Evolutionary conservation across 1,140 invertebrate genomes (phyloP).

Genomic region (Lepidotrigona ventralis): DNA sequence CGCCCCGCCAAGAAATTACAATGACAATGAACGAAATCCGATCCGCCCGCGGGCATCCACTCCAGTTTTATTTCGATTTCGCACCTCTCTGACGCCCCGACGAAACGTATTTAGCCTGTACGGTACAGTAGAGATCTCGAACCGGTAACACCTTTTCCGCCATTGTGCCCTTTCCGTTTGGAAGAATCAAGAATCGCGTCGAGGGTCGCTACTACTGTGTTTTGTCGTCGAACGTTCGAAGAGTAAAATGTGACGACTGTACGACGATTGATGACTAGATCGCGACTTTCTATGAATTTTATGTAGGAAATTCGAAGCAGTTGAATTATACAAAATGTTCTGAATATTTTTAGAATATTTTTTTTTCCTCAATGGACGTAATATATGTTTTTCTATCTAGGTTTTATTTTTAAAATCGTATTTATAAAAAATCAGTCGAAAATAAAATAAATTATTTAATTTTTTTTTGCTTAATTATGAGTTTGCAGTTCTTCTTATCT

Average conservation of each 20-base stretch:
- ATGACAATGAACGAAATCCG: constrained; percentile 79
- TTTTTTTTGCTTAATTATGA: neutral
- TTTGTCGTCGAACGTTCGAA: neutral
- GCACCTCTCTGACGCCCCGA: constrained; percentile 25
- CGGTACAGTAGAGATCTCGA: constrained; percentile 29
- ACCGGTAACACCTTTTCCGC: constrained; percentile 62
- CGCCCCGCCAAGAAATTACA: constrained; percentile 78
- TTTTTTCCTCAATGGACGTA: too few species aligned
- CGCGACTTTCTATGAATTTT: too few species aligned
- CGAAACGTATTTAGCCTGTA: constrained; percentile 31
- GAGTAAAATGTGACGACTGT: neutral
- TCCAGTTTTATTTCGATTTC: constrained; percentile 60
- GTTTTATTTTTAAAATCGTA: too few species aligned
- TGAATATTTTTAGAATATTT: too few species aligned
- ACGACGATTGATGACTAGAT: neutral
- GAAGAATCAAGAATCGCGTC: constrained; percentile 40
- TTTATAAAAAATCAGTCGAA: too few species aligned
- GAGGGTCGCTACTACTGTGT: constrained; percentile 6
- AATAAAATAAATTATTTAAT: neutral
- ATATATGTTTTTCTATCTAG: too few species aligned
- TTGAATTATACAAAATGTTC: too few species aligned
- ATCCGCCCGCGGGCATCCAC: constrained; percentile 76
- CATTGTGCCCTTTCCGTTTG: constrained; percentile 60
- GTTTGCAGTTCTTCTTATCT: too few species aligned
- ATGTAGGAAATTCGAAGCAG: too few species aligned